Conservation (phyloP, 2,113 vertebrate genomes). For the Syrrhaptes paradoxus region DNA sequence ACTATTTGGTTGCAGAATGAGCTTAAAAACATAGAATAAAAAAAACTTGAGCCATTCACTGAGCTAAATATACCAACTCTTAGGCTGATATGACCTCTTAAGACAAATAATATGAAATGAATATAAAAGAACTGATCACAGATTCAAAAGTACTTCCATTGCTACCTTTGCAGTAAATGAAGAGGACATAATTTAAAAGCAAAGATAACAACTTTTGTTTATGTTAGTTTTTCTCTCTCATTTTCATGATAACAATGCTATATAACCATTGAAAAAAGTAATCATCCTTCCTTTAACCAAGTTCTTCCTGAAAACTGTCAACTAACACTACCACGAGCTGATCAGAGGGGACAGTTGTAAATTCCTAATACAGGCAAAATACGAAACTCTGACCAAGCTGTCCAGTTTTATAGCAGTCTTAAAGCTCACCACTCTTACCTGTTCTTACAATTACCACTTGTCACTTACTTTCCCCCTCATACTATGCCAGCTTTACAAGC, state of each 20-base stretch:
- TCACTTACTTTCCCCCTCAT: not conserved
- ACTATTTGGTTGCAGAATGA: not conserved
- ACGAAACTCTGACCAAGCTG: not conserved
- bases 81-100: not conserved
- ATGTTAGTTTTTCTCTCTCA: not conserved
- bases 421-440: not conserved
- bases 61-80: not conserved
- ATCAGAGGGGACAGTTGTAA: not conserved
- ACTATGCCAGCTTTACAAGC: not conserved
- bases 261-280: not conserved
- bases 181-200: not conserved
- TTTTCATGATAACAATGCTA: not conserved
- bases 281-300: not conserved
- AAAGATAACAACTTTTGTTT: not conserved
- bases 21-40: not conserved
- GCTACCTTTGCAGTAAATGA: not conserved
- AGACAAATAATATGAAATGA: not conserved
- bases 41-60: not conserved
- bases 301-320: not conserved
- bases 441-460: not conserved
- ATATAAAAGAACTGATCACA: not conserved
- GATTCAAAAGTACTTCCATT: not conserved
- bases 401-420: not conserved
- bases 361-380: not conserved
- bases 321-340: not conserved